A percentile compares a stretch with the other conserved stretches of the same genome.
Evolutionary conservation across 2,888 invertebrate species (phyloP).

Genomic region (Spilarctia lutea): DNA sequence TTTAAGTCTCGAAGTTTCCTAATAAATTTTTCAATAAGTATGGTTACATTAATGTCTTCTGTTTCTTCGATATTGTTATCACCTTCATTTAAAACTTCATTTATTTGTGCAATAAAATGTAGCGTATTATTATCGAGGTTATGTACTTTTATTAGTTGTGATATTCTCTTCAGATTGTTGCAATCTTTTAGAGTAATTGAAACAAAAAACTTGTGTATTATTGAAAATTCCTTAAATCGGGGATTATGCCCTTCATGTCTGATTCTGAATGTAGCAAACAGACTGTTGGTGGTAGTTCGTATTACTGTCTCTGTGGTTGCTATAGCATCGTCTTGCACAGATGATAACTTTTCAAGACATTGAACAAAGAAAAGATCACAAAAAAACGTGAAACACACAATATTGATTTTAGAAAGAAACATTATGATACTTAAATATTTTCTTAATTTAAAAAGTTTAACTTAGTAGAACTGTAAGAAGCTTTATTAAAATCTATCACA

Average conservation of each 20-base stretch:
- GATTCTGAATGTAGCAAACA: constrained; percentile 63
- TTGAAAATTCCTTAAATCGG: constrained; percentile 59
- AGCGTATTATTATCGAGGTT: constrained; percentile 53
- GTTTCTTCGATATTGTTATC: constrained; percentile 25
- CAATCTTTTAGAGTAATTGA: constrained; percentile 61
- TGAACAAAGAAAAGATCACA: constrained; percentile 26
- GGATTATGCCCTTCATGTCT: constrained; percentile 47
- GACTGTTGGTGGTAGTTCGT: constrained; percentile 57
- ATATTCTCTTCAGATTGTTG: constrained; percentile 59
- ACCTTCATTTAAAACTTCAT: constrained; percentile 63
- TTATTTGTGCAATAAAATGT: constrained; percentile 61
- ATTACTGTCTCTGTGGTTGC: constrained; percentile 56
- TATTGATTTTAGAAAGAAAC: constrained; percentile 30
- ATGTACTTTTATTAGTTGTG: constrained; percentile 55
- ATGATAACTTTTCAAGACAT: constrained; percentile 48
- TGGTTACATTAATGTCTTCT: constrained; percentile 22
- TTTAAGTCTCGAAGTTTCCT: constrained; percentile 13
- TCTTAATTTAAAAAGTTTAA: constrained; percentile 1
- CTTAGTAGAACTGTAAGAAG: constrained; percentile 1
- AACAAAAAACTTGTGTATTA: constrained; percentile 64
- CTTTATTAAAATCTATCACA: neutral
- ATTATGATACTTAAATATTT: constrained; percentile 20
- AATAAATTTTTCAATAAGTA: constrained; percentile 17
- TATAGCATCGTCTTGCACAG: constrained; percentile 51
- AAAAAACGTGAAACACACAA: constrained; percentile 35